Base-by-base conservation (phyloP, 2,113 vertebrate species). In the Erythrocebus patas region DNA sequence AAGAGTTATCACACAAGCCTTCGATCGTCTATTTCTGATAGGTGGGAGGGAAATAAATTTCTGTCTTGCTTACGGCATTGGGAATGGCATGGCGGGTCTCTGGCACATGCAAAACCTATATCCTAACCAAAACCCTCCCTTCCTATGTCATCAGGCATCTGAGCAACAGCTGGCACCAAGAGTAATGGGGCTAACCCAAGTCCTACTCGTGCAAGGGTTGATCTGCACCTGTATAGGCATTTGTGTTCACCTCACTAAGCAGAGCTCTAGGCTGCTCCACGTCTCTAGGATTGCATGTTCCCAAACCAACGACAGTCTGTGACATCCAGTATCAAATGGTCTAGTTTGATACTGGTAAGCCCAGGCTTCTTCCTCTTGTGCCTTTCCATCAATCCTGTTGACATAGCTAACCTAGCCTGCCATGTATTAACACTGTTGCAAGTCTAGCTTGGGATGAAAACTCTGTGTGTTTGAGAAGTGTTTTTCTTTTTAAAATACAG, bases 101-200 rank as follows among this genome's bases (percentile, higher is more conserved):
- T 52, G 17, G 9, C 78, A 57, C 11, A 8, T 6, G 23, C 13
- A 64, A 89, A 61, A n/a, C 17, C 6, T 43, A 14, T 0, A 10
- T 17, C 38, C 76, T 40, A 78, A 50, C 50, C 10, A 45, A 52
- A 14, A 38, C 0, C 1, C 38, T 38, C 40, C 23, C 10, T 72
- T 82, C 59, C 64, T 38, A 68, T 38, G 27, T 27, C 16, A 1
- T 10, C 73, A 43, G 32, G 32, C 23, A 76, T 1, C 5, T 20
- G 50, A 83, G 61, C 61, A 66, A 59, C 10, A 35, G 70, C 12
- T 27, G 30, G 35, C 18, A 27, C 16, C 12, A 30, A 18, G 0
- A 43, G 25, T 0, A 40, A 25, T 0, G 18, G 17, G 23, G 6
- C 3, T 4, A 3, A 40, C 32, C 35, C 38, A 16, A 45, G 14